Conservation (phyloP, 2,113 vertebrate genomes). For the Proteles cristata region DNA sequence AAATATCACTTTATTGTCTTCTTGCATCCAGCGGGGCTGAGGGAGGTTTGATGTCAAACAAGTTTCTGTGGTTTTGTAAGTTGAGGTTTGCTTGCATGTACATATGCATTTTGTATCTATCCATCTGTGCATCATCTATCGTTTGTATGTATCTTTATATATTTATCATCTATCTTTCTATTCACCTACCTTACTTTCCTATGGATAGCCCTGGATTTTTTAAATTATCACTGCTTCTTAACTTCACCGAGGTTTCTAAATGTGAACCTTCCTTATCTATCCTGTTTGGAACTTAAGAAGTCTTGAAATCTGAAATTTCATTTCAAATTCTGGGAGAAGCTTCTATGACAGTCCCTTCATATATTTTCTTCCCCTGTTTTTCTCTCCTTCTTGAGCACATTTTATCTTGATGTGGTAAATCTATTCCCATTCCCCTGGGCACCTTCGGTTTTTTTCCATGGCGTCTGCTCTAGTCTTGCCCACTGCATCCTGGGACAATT, state of each 20-base stretch:
- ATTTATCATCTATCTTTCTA: background rate
- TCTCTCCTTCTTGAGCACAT: background rate
- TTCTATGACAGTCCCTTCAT: background rate
- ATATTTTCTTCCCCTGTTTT: background rate
- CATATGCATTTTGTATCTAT: background rate
- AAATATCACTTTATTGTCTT: background rate
- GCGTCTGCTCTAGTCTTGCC: accelerated
- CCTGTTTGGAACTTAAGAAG: background rate
- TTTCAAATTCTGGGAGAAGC: background rate
- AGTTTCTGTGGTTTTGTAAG: background rate
- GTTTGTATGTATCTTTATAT: background rate
- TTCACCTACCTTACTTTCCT: background rate
- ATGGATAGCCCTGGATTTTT: background rate
- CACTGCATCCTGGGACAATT: accelerated
- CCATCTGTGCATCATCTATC: too few relatives aligned
- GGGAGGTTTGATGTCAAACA: background rate
- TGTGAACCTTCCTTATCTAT: background rate
- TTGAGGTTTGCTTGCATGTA: accelerated
- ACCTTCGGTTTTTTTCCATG: accelerated
- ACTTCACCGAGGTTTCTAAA: background rate
- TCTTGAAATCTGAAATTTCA: background rate
- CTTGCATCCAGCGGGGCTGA: background rate
- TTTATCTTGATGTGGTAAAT: too few relatives aligned
- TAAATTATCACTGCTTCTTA: background rate
- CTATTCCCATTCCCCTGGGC: accelerated